phyloP scores from a whole-genome alignment of 2,113 vertebrate genomes.

The Ophthalmolycus amberensis region DNA sequence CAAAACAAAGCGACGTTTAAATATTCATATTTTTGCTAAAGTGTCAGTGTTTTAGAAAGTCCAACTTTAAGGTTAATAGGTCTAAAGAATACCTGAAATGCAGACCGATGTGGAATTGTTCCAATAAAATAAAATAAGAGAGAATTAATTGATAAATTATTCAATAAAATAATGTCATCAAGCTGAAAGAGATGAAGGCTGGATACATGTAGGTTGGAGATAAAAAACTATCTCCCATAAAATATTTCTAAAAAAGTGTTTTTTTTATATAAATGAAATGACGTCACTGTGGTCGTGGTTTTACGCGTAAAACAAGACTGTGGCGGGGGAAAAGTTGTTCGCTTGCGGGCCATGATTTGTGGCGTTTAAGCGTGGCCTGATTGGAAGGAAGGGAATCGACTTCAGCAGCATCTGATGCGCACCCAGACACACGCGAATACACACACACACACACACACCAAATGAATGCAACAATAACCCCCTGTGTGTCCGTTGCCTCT shows the following conservation, averaged over 20 bases:
- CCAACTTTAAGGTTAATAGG: not conserved
- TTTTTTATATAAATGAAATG: not conserved
- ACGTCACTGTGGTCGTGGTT: not conserved
- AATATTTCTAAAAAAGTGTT: not conserved
- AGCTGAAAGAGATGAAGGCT: not conserved
- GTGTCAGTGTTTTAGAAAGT: not conserved
- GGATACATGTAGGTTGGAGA: not conserved
- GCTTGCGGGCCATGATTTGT: constrained; percentile 29
- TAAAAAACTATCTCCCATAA: not conserved
- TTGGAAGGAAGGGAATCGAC: constrained; percentile 58
- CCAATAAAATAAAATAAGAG: not conserved
- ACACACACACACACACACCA: constrained; percentile 34
- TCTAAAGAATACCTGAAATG: not conserved
- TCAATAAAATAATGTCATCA: not conserved
- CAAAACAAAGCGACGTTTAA: not conserved
- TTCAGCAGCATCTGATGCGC: constrained; percentile 56
- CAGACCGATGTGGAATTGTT: not conserved
- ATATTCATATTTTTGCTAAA: not conserved
- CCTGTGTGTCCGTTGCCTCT: constrained; percentile 79
- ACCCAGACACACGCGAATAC: constrained; percentile 13
- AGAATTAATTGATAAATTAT: not conserved
- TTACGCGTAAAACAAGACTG: not conserved
- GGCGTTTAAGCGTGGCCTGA: constrained; percentile 43
- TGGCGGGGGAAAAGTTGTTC: not conserved
- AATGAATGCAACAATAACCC: constrained; percentile 81